A percentile compares a stretch with the other conserved stretches of the same genome.
These are phyloP conservation scores for Tinamus guttatus DNA, from an alignment of 2,113 vertebrate genomes.

Conservation along the genomic window DNA sequence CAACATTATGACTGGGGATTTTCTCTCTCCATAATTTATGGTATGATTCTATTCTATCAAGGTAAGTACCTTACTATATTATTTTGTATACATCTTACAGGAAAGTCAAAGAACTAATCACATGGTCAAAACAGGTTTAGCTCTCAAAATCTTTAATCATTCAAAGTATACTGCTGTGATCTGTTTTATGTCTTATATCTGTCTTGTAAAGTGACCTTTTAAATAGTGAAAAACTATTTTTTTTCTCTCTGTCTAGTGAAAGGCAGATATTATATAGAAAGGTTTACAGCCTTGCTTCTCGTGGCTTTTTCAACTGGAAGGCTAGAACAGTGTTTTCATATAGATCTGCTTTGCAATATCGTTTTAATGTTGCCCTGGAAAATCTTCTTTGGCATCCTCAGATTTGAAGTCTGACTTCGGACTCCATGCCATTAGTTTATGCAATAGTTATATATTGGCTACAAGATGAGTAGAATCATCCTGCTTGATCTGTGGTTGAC, in stretches of 20 bases:
- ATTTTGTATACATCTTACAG: background rate
- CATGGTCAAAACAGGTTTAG: background rate
- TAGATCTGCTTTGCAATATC: background rate
- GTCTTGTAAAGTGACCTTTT: background rate
- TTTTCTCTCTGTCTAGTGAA: background rate
- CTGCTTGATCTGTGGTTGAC: background rate
- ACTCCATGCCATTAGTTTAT: background rate
- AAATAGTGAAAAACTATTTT: background rate
- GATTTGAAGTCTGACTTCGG: background rate
- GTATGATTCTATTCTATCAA: background rate
- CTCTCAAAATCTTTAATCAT: background rate
- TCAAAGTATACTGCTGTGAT: background rate
- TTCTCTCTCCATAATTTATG: constrained; percentile 21
- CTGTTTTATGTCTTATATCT: background rate
- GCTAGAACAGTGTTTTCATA: background rate
- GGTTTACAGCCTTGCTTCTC: background rate
- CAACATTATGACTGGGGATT: constrained; percentile 25
- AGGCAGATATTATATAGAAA: background rate
- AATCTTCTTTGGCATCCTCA: background rate
- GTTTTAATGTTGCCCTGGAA: background rate
- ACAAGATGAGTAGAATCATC: background rate
- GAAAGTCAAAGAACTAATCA: background rate
- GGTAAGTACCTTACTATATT: background rate
- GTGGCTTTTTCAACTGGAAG: background rate
- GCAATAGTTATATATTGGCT: background rate